Base-by-base conservation (phyloP, 2,888 invertebrate species). In the Acrobeloides nanus region DNA sequence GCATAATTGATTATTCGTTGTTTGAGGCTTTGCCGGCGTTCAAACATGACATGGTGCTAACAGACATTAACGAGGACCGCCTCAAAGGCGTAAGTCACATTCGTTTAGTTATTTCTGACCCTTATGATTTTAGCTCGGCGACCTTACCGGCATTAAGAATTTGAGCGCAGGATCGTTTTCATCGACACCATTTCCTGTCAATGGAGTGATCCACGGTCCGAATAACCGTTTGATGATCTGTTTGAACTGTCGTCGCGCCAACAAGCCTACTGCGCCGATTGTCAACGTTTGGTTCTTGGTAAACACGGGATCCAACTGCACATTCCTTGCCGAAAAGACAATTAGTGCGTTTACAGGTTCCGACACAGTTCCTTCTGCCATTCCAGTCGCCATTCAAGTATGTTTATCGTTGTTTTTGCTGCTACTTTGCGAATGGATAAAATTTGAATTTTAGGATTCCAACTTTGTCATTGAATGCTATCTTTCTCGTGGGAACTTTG, bases 41-140 rank as follows among this genome's bases (percentile, higher is more conserved):
- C n/a, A n/a, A n/a, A n/a, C 4, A 57, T 51, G 56, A 54, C 41
- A 55, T 55, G 55, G 54, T 55, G 55, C 20, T 55, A 38, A 50
- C 51, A 21, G 56, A 56, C 18, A 56, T 56, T 48, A 55, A 56
- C 46, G 44, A 51, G 17, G 34, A 26, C 46, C 2, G 44, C 46
- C 42, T 56, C 42, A 48, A 56, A 43, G 42, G 32, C 26, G 56
- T 56, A 44, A 56, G 53, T 29, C 42, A 51, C 49, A 48, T 44
- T 39, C 43, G 41, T 51, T 54, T 48, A 38, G 6, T 51, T 55
- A 51, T 48, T 51, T 54, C 48, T 56, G 51, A 45, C 46, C 51
- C 51, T 15, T 54, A 20, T 38, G 47, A 31, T 55, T 55, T 55
- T 21, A 55, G 55, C 54, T 55, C 44, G 40, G 54, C 40, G 54